Base-by-base conservation (phyloP, 2,888 invertebrate genomes). In the Ornithoptera priamus region DNA sequence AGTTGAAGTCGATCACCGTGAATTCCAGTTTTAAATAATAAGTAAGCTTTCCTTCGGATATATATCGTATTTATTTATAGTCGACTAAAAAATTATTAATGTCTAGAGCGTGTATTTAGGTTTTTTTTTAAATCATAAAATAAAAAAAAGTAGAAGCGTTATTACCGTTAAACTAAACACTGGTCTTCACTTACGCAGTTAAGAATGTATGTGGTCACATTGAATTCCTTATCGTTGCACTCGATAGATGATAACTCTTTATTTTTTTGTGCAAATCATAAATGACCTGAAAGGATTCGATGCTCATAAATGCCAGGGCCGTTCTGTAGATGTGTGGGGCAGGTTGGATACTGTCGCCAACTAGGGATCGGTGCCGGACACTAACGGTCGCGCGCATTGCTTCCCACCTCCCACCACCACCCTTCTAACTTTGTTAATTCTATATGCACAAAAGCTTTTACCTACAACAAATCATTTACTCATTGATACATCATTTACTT, bases 381-480 rank as follows among this genome's bases (percentile, higher is more conserved):
- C 83, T 91, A 91, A 92, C 92, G 92, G 92, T 89, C 77, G 87
- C 80, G 81, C 87, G 85, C 91, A 91, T 91, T 90, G 88, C 85
- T 87, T 85, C 84, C 72, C 76, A 80, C 79, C 78, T 78, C 72
- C 76, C 77, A 80, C 78, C 82, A 82, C 57, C 62, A 53, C 39
- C 24, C 68, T 56, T 42, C 65, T 46, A 69, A 61, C 69, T 65
- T 69, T 46, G 83, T 86, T 90, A 91, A 91, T 91, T 91, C 87
- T 84, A 81, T 84, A 81, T 82, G 80, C 75, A 73, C 74, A 74
- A 78, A 75, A 73, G 69, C 73, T 73, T 75, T 61, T 63, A 71
- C 67, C 72, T 73, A 72, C 70, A 67, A 71, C 61, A 50, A 67
- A 61, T 18, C 22, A 22, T 22, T 22, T 30, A n/a, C 53, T 24